Evolutionary conservation across 1,140 invertebrate genomes (phyloP).

Genomic region (Kradibia gibbosae): DNA sequence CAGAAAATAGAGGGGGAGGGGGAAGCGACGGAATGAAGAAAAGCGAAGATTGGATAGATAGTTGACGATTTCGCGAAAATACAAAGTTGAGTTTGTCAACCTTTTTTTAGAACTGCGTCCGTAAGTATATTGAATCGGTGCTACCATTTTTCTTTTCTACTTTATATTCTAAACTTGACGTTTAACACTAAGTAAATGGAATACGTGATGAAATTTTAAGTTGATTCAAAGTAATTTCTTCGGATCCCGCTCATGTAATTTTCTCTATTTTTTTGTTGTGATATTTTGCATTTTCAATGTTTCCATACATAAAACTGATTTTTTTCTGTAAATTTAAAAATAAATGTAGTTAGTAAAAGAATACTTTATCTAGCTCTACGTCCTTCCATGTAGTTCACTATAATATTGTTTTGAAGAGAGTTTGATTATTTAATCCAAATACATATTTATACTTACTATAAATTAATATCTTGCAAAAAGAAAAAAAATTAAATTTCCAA

Average conservation of each 20-base stretch:
- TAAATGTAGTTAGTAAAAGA: not conserved
- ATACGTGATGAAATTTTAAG: constrained; percentile 19
- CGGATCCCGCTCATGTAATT: not conserved
- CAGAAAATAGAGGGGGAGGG: too few species aligned
- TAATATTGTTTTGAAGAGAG: not conserved
- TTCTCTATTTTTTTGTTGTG: constrained; percentile 3
- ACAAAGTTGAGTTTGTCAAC: not conserved
- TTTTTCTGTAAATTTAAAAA: not conserved
- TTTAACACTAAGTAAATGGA: constrained; percentile 24
- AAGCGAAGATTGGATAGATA: not conserved
- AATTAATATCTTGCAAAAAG: too few species aligned
- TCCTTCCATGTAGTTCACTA: not conserved
- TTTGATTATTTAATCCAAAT: not conserved
- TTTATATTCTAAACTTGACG: not conserved
- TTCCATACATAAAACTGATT: not conserved
- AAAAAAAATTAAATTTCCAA: too few species aligned
- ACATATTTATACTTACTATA: not conserved
- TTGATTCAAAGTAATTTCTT: not conserved
- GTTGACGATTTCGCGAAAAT: constrained; percentile 10
- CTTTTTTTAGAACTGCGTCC: constrained; percentile 14
- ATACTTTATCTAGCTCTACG: not conserved
- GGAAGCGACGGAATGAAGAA: too few species aligned
- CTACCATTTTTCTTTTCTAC: not conserved
- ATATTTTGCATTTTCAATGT: not conserved
- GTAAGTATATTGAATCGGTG: not conserved